A percentile compares a stretch with the other conserved stretches of the same genome.
Evolutionary conservation across 2,113 vertebrate genomes (phyloP).

Genomic region (Ahaetulla prasina): DNA sequence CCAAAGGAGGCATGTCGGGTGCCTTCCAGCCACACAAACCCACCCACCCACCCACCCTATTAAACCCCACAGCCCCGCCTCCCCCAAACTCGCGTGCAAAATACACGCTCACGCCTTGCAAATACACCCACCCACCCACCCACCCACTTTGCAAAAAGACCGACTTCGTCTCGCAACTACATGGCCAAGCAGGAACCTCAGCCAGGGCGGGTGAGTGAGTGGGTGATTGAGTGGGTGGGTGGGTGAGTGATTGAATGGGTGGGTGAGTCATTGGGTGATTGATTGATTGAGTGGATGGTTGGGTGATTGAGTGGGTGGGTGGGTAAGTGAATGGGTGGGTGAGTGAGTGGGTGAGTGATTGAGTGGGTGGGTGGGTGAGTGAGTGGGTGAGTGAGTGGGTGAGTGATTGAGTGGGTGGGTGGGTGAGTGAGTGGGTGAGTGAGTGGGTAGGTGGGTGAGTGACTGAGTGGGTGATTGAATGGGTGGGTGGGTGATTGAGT

Average conservation of each 20-base stretch:
- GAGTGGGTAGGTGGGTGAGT: too few species aligned
- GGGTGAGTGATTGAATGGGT: neutral
- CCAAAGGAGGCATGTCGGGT: too few species aligned
- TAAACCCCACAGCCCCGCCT: neutral
- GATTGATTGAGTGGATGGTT: neutral
- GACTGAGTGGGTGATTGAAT: too few species aligned
- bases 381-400: neutral
- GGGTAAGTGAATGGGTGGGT: too few species aligned
- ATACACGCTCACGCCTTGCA: neutral
- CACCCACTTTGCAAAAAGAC: neutral
- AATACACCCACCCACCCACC: neutral
- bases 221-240: neutral
- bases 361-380: neutral
- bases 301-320: neutral
- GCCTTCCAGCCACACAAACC: neutral
- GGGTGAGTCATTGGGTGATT: too few species aligned
- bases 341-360: neutral
- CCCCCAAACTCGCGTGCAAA: too few species aligned
- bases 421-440: neutral
- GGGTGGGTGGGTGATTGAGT: too few species aligned
- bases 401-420: neutral
- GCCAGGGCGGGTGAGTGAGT: neutral
- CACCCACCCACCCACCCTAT: too few species aligned
- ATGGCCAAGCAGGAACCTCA: neutral
- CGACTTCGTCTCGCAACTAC: neutral